phyloP scores from a whole-genome alignment of 2,113 vertebrate species.

The Tychaedon coryphoeus region DNA sequence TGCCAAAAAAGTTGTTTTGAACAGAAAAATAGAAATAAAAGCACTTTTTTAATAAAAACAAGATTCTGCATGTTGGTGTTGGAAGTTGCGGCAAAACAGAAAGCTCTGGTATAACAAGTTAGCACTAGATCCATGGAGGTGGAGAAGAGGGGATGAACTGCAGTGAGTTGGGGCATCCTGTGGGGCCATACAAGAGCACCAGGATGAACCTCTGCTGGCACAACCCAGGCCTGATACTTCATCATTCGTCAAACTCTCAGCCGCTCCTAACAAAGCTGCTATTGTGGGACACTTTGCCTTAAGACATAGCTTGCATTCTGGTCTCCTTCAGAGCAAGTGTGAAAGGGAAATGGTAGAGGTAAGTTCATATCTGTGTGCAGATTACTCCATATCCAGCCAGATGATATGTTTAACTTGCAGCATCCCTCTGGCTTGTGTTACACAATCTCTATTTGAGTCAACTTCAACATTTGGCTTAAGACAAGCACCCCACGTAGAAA shows the following conservation, averaged over 20 bases:
- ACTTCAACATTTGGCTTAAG: background rate
- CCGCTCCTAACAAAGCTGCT: background rate
- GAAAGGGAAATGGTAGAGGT: background rate
- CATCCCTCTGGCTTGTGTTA: background rate
- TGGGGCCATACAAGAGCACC: fast-evolving
- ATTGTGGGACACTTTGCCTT: background rate
- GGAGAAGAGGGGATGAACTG: background rate
- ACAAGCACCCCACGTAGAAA: background rate
- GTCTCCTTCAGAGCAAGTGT: background rate
- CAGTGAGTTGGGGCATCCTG: background rate
- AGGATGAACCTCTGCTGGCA: background rate
- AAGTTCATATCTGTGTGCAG: background rate
- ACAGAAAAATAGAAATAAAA: constrained; percentile 43
- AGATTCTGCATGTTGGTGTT: constrained; percentile 23
- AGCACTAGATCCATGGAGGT: background rate
- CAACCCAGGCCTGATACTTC: background rate
- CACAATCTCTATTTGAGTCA: background rate
- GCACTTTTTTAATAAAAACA: constrained; percentile 28
- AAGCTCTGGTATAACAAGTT: background rate
- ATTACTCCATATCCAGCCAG: background rate
- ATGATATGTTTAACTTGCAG: background rate
- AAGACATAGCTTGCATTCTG: background rate
- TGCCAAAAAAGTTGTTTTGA: constrained; percentile 30
- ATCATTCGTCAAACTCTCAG: background rate
- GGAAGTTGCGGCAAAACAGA: background rate